Evolutionary conservation across 2,113 vertebrate genomes (phyloP).

Genomic region (Sorex araneus): DNA sequence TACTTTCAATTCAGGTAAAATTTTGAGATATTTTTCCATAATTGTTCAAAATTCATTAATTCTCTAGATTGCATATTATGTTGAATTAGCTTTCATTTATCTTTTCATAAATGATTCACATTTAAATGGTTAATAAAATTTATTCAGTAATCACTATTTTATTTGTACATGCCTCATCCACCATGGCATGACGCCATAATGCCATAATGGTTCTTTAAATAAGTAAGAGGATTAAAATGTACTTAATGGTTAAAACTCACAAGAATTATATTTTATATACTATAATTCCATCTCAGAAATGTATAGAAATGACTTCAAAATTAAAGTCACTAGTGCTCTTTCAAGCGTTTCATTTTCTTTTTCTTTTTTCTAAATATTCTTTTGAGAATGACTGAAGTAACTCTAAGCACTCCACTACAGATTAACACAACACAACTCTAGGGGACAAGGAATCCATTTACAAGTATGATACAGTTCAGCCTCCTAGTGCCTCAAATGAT

Average conservation of each 20-base stretch:
- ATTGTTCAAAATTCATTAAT: not conserved
- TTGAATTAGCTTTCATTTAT: slow-evolving; percentile 14
- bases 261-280: not conserved
- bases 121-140: not conserved
- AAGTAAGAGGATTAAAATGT: not conserved
- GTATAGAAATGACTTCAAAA: not conserved
- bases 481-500: too few species aligned
- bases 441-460: too few species aligned
- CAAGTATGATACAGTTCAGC: too few species aligned
- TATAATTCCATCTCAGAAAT: too few species aligned
- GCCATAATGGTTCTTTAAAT: not conserved
- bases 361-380: slow-evolving; percentile 17
- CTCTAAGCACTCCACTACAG: not conserved
- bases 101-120: not conserved
- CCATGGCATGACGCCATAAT: not conserved
- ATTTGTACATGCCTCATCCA: not conserved
- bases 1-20: not conserved
- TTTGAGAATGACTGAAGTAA: not conserved
- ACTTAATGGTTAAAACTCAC: not conserved
- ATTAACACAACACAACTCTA: too few species aligned
- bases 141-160: not conserved
- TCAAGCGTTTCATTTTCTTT: not conserved
- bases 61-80: not conserved
- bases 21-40: not conserved
- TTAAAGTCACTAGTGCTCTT: not conserved